These are phyloP conservation scores for Chloroceryle amazona DNA, from an alignment of 2,797 vertebrate species.

Conservation along the genomic window DNA sequence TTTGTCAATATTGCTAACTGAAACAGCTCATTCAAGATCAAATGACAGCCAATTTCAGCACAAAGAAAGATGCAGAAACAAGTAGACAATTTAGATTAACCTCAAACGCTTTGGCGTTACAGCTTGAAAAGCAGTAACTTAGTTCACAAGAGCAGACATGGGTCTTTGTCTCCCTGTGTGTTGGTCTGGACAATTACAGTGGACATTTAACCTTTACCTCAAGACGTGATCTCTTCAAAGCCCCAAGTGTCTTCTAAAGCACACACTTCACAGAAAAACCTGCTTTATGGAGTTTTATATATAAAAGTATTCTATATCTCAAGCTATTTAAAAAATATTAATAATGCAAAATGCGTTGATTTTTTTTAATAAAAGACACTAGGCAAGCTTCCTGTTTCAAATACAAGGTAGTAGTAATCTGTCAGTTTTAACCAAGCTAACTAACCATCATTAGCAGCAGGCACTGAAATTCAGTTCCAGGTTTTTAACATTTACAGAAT, in stretches of 20 bases:
- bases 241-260: background rate
- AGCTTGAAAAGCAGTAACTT: background rate
- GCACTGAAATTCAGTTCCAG: background rate
- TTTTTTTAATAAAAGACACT: background rate
- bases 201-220: background rate
- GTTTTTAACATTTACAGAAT: background rate
- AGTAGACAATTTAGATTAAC: background rate
- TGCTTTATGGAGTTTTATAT: background rate
- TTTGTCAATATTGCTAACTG: background rate
- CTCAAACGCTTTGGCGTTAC: background rate
- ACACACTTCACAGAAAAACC: accelerated
- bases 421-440: background rate
- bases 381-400: background rate
- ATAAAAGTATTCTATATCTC: background rate
- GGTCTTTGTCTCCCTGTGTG: background rate
- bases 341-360: background rate
- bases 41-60: background rate
- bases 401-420: background rate
- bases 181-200: background rate
- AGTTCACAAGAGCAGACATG: background rate
- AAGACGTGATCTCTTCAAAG: background rate
- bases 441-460: background rate
- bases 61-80: background rate
- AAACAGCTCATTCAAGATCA: background rate
- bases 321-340: background rate